phyloP scores from a whole-genome alignment of 2,888 invertebrate genomes.

The Onthophagus sagittarius region DNA sequence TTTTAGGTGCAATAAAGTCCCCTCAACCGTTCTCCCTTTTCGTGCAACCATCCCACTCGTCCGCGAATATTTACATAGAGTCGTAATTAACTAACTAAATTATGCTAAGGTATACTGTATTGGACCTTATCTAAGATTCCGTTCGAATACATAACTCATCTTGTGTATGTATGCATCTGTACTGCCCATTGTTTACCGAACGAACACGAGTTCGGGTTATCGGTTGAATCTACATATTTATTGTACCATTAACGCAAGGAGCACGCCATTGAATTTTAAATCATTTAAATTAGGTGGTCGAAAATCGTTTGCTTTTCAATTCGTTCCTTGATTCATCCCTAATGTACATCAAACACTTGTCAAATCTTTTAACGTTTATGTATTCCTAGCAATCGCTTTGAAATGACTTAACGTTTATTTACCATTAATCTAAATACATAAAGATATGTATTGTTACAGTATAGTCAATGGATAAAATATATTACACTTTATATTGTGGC shows the following conservation, averaged over 20 bases:
- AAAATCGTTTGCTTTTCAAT: not conserved
- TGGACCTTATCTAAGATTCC: constrained; percentile 16
- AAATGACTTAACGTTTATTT: not conserved
- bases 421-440: not conserved
- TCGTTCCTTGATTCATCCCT: not conserved
- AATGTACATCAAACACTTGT: not conserved
- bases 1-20: not conserved
- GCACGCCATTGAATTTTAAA: constrained; percentile 47
- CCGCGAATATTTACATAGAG: constrained; percentile 2
- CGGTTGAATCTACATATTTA: constrained; percentile 46
- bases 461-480: no score
- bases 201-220: constrained; percentile 43
- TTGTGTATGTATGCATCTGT: constrained; percentile 28
- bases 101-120: constrained; percentile 15
- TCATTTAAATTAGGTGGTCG: constrained; percentile 40
- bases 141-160: constrained; percentile 29
- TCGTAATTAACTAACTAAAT: constrained; percentile 12
- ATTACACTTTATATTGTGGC: no score
- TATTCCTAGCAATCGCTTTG: not conserved
- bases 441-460: no score
- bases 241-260: constrained; percentile 46
- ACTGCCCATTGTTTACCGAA: constrained; percentile 37
- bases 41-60: not conserved
- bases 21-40: not conserved
- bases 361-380: not conserved